Base-by-base conservation (phyloP, 2,797 vertebrate genomes). In the Gallinago stenura region DNA sequence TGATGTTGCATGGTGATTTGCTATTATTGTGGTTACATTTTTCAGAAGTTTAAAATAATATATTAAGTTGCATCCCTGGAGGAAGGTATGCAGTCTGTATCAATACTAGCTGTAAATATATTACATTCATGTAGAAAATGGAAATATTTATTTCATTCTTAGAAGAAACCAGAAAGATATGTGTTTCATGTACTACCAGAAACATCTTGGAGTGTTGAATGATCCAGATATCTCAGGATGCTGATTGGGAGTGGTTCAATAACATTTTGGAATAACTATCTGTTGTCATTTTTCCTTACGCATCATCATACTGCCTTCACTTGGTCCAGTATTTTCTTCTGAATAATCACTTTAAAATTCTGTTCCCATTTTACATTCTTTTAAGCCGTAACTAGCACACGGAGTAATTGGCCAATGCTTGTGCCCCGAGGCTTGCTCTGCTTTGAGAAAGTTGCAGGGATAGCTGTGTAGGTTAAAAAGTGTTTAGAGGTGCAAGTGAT, bases 321-420 rank as follows among this genome's bases (percentile, higher is more conserved):
- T 65, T 72, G 18, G 21, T 24, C 19, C 13, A 20, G 14, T 18
- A 41, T 69, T 79, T 83, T 82, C 35, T 86, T 91, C 51, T 83
- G 53, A 77, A 15, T 37, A 50, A 14, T 41, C 17, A 60, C 70
- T 77, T 83, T 83, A 6, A 0, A 68, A 28, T 82, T 65, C 7
- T 35, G 4, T 68, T 81, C 17, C 72, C 22, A 14, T 81, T 83
- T 61, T 65, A 5, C 26, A 3, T 70, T 84, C 51, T 83, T 70
- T 60, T 58, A 72, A 54, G 33, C 39, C 12, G 3, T 46, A 79
- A n/a, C 3, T 76, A 54, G 8, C 0, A 0, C 33, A 19, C 3
- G 35, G 53, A 90, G 24, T 86, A 78, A 26, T 37, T 50, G 28
- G 10, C 26, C 37, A 37, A 7, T 57, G 58, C 8, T 18, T 10